phyloP scores from a whole-genome alignment of 2,888 invertebrate species.

The Drepanosiphum platanoidis region DNA sequence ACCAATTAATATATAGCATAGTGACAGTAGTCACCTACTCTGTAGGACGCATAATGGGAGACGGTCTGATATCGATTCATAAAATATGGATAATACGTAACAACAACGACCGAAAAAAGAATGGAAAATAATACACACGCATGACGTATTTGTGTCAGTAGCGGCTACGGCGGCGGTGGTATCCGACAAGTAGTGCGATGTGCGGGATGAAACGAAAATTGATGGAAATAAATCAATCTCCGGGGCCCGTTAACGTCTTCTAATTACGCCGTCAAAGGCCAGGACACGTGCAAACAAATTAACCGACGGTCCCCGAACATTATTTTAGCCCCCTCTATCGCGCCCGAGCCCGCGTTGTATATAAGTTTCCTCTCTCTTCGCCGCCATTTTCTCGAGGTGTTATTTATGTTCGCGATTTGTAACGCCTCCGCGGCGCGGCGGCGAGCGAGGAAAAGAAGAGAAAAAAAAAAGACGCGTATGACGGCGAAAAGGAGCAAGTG shows the following conservation, averaged over 20 bases:
- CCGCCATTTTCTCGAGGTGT: background rate
- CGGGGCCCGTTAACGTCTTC: background rate
- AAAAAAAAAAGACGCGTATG: background rate
- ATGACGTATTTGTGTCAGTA: no score
- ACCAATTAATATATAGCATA: no score
- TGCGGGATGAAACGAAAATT: background rate
- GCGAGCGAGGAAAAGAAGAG: background rate
- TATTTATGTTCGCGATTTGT: conserved; percentile 57
- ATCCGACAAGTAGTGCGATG: no score
- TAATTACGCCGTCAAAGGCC: conserved; percentile 49
- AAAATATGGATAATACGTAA: no score
- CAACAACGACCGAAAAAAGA: no score
- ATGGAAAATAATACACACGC: no score
- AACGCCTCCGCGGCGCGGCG: conserved; percentile 28
- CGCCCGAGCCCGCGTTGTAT: background rate
- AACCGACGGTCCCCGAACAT: conserved; percentile 27
- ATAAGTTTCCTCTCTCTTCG: background rate
- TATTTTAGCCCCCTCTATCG: conserved; percentile 34
- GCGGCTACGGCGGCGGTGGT: no score
- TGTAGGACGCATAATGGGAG: no score
- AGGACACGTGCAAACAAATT: conserved; percentile 51
- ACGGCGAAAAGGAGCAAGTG: background rate
- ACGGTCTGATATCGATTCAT: no score
- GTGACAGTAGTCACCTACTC: no score
- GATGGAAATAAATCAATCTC: conserved; percentile 16